Percentiles rank a stretch among this genome's conserved stretches.
These are phyloP conservation scores for Taenaris catops DNA, from an alignment of 2,888 invertebrate genomes.

Conservation along the genomic window DNA sequence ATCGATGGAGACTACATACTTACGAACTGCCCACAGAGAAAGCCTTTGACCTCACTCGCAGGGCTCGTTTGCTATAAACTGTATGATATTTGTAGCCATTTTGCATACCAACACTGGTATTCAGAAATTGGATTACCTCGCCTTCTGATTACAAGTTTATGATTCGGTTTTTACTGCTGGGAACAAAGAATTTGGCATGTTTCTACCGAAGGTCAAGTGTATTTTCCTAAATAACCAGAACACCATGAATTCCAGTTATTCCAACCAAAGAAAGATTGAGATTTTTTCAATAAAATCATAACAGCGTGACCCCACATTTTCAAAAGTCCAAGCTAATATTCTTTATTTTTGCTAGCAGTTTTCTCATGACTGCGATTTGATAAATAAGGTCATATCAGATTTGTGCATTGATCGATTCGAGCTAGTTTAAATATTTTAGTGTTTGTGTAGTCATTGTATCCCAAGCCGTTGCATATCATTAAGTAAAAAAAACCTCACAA, in stretches of 20 bases:
- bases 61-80: constrained; percentile 48
- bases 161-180: constrained; percentile 3
- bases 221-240: constrained; percentile 3
- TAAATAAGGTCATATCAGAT: too few species aligned
- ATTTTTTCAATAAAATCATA: too few species aligned
- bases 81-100: constrained; percentile 50
- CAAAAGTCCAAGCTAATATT: too few species aligned
- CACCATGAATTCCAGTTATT: constrained; percentile 3
- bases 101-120: constrained; percentile 33
- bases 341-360: too few species aligned
- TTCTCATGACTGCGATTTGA: too few species aligned
- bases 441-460: too few species aligned
- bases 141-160: constrained; percentile 11
- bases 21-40: constrained; percentile 54
- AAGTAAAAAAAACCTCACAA: too few species aligned
- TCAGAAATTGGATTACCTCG: constrained; percentile 18
- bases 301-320: too few species aligned
- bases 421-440: too few species aligned
- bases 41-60: constrained; percentile 68
- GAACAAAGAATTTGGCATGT: constrained; percentile 6
- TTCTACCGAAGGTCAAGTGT: constrained; percentile 14
- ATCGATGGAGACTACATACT: constrained; percentile 31
- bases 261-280: constrained; percentile 1
- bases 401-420: too few species aligned
- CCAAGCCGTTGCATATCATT: too few species aligned